These are phyloP conservation scores for Dendrolimus houi DNA, from an alignment of 2,888 invertebrate species.

Conservation along the genomic window DNA sequence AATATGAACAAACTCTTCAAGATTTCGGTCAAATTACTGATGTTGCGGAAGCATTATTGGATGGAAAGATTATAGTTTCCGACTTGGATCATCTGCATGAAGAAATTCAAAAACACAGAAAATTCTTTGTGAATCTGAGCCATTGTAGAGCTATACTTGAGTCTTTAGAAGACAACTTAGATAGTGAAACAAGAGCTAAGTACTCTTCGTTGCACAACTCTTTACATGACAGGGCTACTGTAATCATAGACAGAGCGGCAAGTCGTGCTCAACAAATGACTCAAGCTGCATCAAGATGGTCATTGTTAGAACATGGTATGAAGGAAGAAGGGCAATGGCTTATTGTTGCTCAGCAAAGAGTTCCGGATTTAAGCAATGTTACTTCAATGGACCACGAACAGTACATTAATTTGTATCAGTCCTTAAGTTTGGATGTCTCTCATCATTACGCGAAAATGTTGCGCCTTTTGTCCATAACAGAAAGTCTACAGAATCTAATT, in stretches of 20 bases:
- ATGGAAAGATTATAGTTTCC: slow-evolving; percentile 84
- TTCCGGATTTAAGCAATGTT: slow-evolving; percentile 87
- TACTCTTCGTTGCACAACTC: slow-evolving; percentile 85
- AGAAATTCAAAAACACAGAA: slow-evolving; percentile 92
- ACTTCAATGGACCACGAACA: slow-evolving; percentile 90
- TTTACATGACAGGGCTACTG: slow-evolving; percentile 84
- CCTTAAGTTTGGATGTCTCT: slow-evolving; percentile 85
- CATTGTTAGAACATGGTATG: slow-evolving; percentile 86
- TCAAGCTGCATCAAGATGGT: slow-evolving; percentile 90
- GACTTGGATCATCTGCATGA: slow-evolving; percentile 89
- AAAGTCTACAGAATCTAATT: slow-evolving; percentile 84
- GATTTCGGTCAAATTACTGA: slow-evolving; percentile 92
- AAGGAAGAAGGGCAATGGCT: slow-evolving; percentile 90
- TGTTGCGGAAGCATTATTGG: slow-evolving; percentile 87
- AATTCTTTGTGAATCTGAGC: slow-evolving; percentile 91
- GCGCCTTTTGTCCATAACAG: slow-evolving; percentile 83
- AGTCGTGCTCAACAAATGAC: slow-evolving; percentile 89
- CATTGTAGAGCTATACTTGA: slow-evolving; percentile 91
- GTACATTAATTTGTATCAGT: slow-evolving; percentile 88
- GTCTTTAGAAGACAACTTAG: slow-evolving; percentile 89
- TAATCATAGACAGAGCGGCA: slow-evolving; percentile 87
- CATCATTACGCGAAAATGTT: slow-evolving; percentile 87
- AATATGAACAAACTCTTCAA: slow-evolving; percentile 91
- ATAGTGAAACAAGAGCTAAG: slow-evolving; percentile 84
- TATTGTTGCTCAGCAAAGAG: slow-evolving; percentile 87